phyloP scores from a whole-genome alignment of 2,797 vertebrate genomes.

The Steatocranus sp. region DNA sequence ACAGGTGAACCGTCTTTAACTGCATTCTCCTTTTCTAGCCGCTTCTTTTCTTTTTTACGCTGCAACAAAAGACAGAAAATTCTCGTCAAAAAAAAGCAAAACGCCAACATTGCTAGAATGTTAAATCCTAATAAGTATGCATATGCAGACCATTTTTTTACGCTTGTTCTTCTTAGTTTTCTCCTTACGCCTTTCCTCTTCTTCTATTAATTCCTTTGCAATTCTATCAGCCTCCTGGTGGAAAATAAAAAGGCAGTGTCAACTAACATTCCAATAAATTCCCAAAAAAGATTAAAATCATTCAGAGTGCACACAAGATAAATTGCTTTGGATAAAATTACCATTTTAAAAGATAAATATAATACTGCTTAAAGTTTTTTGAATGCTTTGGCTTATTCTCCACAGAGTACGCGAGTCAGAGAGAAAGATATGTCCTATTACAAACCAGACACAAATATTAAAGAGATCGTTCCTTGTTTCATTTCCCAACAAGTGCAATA shows the following conservation, averaged over 20 bases:
- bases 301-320: neutral
- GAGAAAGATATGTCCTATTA: neutral
- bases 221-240: slow-evolving; percentile 67
- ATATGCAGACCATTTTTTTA: slow-evolving; percentile 70
- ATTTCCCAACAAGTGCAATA: neutral
- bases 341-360: neutral
- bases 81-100: rapidly evolving
- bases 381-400: neutral
- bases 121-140: neutral
- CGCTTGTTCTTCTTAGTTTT: slow-evolving; percentile 69
- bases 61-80: slow-evolving; percentile 25
- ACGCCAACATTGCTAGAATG: neutral
- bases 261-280: neutral
- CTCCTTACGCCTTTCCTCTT: slow-evolving; percentile 62
- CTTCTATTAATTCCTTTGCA: slow-evolving; percentile 59
- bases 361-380: neutral
- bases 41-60: slow-evolving; percentile 75
- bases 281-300: neutral
- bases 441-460: neutral
- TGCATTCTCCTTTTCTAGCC: slow-evolving; percentile 58
- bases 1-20: slow-evolving; percentile 49
- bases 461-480: neutral
- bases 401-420: neutral
- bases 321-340: neutral
- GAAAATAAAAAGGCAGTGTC: neutral